phyloP scores from a whole-genome alignment of 2,888 invertebrate genomes.

The Leptinotarsa juncta region DNA sequence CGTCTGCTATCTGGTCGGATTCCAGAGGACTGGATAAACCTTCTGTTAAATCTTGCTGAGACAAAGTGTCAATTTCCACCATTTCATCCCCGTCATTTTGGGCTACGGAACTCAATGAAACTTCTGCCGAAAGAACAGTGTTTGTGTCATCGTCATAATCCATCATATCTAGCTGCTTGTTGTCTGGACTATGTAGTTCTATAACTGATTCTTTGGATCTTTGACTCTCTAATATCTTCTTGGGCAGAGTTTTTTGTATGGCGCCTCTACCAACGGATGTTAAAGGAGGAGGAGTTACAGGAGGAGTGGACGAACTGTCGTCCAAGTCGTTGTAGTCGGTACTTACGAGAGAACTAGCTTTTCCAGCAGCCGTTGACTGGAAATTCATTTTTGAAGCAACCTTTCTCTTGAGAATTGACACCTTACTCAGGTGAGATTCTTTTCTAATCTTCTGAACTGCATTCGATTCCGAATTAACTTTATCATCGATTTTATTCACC shows the following conservation, averaged over 20 bases:
- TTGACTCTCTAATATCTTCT: slow-evolving; percentile 51
- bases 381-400: slow-evolving; percentile 62
- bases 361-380: slow-evolving; percentile 61
- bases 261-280: slow-evolving; percentile 52
- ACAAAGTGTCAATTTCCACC: slow-evolving; percentile 70
- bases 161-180: slow-evolving; percentile 69
- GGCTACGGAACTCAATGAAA: slow-evolving; percentile 71
- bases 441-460: slow-evolving; percentile 62
- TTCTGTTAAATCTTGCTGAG: slow-evolving; percentile 69
- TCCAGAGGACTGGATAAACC: slow-evolving; percentile 74
- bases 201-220: slow-evolving; percentile 55
- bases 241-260: slow-evolving; percentile 52
- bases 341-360: slow-evolving; percentile 68
- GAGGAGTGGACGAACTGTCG: slow-evolving; percentile 70
- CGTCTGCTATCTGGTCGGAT: slow-evolving; percentile 70
- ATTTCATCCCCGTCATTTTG: slow-evolving; percentile 72
- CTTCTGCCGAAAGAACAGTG: slow-evolving; percentile 70
- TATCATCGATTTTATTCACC: slow-evolving; percentile 39
- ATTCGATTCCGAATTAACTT: slow-evolving; percentile 38
- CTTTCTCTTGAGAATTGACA: slow-evolving; percentile 72
- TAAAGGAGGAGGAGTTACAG: slow-evolving; percentile 68
- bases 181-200: slow-evolving; percentile 55
- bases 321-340: slow-evolving; percentile 73
- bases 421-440: slow-evolving; percentile 67
- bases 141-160: slow-evolving; percentile 73